phyloP scores from a whole-genome alignment of 37 sponge, comb jelly and placozoan species.

The Spongia lamella region DNA sequence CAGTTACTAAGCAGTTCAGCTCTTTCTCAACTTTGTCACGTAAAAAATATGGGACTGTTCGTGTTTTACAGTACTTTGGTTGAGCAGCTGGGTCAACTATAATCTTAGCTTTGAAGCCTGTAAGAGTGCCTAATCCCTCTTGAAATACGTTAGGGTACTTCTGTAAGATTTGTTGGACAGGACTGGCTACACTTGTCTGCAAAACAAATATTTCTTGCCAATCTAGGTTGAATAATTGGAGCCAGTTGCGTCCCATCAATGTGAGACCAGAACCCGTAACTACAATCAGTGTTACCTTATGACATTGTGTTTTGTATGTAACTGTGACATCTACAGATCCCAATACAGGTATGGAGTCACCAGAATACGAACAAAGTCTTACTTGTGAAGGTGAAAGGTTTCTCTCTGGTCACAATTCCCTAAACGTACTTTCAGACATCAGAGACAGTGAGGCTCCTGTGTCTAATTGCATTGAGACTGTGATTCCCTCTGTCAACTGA shows the following conservation, averaged over 20 bases:
- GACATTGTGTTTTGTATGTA: too few species aligned
- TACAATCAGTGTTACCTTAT: too few species aligned
- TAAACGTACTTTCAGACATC: not conserved
- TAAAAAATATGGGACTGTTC: conserved; percentile 18
- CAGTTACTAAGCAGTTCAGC: too few species aligned
- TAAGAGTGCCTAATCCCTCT: not conserved
- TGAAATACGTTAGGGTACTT: not conserved
- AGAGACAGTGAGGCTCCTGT: too few species aligned
- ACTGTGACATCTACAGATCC: not conserved
- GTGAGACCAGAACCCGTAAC: too few species aligned
- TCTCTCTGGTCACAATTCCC: not conserved
- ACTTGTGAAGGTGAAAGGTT: not conserved
- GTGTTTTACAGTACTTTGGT: conserved; percentile 1
- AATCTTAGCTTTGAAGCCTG: not conserved
- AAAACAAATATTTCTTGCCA: too few species aligned
- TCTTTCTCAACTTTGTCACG: too few species aligned
- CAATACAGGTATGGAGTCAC: not conserved
- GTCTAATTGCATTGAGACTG: too few species aligned
- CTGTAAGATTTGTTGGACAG: not conserved
- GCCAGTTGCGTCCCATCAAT: too few species aligned
- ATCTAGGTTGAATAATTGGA: too few species aligned
- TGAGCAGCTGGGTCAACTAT: not conserved
- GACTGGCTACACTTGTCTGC: not conserved
- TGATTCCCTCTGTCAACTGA: not conserved
- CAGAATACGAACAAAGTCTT: not conserved